These are phyloP conservation scores for Liparis tanakae DNA, from an alignment of 2,797 vertebrate species.

Conservation along the genomic window DNA sequence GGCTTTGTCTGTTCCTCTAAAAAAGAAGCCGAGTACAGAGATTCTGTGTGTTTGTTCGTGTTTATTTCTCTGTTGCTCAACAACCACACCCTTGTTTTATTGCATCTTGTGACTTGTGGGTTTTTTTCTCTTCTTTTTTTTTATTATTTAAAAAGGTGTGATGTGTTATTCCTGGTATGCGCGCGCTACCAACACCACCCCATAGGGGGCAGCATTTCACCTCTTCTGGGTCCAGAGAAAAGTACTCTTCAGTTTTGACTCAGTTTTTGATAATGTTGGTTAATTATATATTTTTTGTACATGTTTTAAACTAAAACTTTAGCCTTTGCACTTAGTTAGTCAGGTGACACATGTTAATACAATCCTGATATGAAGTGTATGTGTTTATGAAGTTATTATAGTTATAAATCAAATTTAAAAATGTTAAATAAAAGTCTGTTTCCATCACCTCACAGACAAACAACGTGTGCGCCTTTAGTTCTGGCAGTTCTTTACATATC, in stretches of 20 bases:
- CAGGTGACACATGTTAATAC: background rate
- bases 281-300: too few species aligned
- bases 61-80: background rate
- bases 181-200: background rate
- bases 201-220: background rate
- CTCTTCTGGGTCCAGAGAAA: background rate
- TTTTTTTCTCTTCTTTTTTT: too few species aligned
- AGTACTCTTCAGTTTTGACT: too few species aligned
- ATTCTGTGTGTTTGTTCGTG: background rate
- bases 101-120: background rate
- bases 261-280: too few species aligned
- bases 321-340: background rate
- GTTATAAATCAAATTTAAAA: background rate
- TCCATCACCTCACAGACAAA: background rate
- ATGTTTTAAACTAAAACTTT: background rate
- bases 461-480: background rate
- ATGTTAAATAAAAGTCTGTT: background rate
- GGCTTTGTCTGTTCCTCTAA: background rate
- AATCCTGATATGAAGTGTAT: background rate
- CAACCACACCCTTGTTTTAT: background rate
- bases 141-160: background rate
- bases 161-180: background rate
- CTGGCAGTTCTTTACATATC: too few species aligned
- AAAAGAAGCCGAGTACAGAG: background rate
- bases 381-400: background rate